Base-by-base conservation (phyloP, 2,888 invertebrate species). In the Machimus atricapillus region DNA sequence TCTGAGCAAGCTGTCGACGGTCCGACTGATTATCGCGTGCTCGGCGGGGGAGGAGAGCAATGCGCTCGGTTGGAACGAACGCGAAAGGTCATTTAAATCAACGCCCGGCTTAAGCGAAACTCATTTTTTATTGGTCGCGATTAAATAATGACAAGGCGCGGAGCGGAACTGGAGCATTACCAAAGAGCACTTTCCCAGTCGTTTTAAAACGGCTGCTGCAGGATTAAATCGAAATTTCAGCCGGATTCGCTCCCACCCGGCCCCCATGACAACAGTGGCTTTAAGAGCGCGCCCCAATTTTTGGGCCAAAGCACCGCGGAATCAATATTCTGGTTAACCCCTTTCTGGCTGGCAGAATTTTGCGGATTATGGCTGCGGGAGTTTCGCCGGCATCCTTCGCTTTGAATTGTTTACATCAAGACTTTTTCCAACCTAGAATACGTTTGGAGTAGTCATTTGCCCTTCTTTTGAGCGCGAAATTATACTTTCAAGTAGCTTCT, bases 11-110 rank as follows among this genome's bases (percentile, higher is more conserved):
- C 52, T 31, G 52, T 9, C 12, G 56, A 16, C 34, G 27, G 19
- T 4, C 12, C 23, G 23, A 27, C 66, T 66, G 27, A 66, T 27
- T 66, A 23, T 8, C 19, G n/a, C 23, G n/a, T n/a, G 23, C 19
- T 9, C 16, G n/a, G 1, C n/a, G 58, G 19, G 58, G 58, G 58
- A 23, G 58, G 58, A 58, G 9, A 14, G 9, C 12, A 8, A 19
- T 56, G 19, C 66, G 66, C 19, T 27, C 23, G 8, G 23, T 37
- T 82, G 31, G 12, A 82, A 27, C 19, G 66, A 82, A 37, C 52
- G 34, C 58, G 16, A 87, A 88, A 88, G 88, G 88, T 88, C 88
- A 87, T 83, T 86, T 88, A 85, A 87, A 88, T 88, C 88, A 86
- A 46, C 73, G 37, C n/a, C n/a, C 27, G 79, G 31, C 56, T 58